Conservation (phyloP, 2,113 vertebrate species). For the Esox niger region DNA sequence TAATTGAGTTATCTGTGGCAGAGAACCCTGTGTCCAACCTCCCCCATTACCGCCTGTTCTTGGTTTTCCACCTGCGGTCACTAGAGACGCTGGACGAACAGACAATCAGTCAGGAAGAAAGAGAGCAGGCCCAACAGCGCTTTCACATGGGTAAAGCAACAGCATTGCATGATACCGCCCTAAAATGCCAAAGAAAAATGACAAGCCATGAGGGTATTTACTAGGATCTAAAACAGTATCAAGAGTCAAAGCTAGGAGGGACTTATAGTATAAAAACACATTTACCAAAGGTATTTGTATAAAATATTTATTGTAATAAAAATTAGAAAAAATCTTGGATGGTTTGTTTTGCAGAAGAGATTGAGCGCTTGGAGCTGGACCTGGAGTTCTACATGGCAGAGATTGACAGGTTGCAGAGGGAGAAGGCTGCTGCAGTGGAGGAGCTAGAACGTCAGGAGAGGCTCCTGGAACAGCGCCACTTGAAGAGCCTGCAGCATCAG, state of each 20-base stretch:
- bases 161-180: not conserved
- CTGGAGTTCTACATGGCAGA: conserved; percentile 71
- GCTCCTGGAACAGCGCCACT: conserved; percentile 71
- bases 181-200: not conserved
- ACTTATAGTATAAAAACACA: no score
- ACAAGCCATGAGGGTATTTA: no score
- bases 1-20: conserved; percentile 74
- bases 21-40: conserved; percentile 78
- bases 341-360: conserved; percentile 69
- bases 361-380: conserved; percentile 79
- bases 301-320: no score
- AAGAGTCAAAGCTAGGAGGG: no score
- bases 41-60: conserved; percentile 77
- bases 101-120: conserved; percentile 71
- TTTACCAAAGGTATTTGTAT: no score
- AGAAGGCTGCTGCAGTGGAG: conserved; percentile 65
- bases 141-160: conserved; percentile 80
- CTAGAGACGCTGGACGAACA: conserved; percentile 77
- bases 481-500: conserved; percentile 69
- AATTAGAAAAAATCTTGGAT: no score
- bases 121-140: conserved; percentile 77
- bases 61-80: conserved; percentile 80
- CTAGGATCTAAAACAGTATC: no score
- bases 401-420: conserved; percentile 67
- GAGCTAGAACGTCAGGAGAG: conserved; percentile 74